Evolutionary conservation across 2,113 vertebrate species (phyloP).

Genomic region (Crotalus horridus): DNA sequence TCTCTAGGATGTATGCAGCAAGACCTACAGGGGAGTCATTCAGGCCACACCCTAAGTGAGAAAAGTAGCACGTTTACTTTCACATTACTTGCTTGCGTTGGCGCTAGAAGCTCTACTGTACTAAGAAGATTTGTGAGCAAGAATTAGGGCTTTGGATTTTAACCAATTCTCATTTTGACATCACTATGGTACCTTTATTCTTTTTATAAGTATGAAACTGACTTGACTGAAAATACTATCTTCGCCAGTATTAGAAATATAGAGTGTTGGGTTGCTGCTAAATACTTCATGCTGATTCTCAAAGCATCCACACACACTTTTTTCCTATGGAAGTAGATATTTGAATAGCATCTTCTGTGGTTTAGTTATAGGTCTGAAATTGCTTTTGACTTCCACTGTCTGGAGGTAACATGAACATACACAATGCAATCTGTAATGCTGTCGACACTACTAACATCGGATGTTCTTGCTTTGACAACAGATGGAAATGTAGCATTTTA

Average conservation of each 20-base stretch:
- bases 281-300: not conserved
- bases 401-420: not conserved
- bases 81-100: not conserved
- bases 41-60: constrained; percentile 75
- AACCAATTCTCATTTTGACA: not conserved
- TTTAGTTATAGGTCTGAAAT: not conserved
- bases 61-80: not conserved
- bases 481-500: too few species aligned
- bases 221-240: not conserved
- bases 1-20: constrained; percentile 85
- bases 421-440: not conserved
- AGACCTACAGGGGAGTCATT: constrained; percentile 84
- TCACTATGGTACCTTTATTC: not conserved
- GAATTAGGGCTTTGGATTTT: not conserved
- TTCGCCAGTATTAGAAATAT: not conserved
- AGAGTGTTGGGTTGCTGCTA: not conserved
- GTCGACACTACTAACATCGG: too few species aligned
- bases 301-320: not conserved
- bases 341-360: not conserved
- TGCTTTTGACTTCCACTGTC: not conserved
- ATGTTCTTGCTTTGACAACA: too few species aligned
- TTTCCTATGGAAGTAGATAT: not conserved
- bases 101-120: not conserved
- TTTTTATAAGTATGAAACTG: not conserved
- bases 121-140: not conserved